A percentile compares a stretch with the other conserved stretches of the same genome.
Conservation (phyloP, 2,888 invertebrate species). For the Melanargia galathea region DNA sequence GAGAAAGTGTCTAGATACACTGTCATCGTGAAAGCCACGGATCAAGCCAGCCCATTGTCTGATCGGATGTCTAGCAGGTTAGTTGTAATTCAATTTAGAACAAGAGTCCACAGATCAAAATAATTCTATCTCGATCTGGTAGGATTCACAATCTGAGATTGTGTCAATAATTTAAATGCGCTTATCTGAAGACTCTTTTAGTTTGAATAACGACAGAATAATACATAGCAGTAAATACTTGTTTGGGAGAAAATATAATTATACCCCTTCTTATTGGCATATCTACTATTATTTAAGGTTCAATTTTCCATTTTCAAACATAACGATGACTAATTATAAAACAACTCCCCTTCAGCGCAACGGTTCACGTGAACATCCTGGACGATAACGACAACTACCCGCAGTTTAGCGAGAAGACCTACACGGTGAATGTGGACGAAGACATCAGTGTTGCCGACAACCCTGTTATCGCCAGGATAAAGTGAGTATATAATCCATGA, state of each 20-base stretch:
- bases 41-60: constrained; percentile 90
- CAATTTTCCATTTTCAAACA: background rate
- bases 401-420: constrained; percentile 94
- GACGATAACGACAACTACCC: constrained; percentile 98
- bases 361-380: constrained; percentile 89
- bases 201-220: no score
- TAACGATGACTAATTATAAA: background rate
- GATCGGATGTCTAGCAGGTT: constrained; percentile 89
- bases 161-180: no score
- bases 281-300: no score
- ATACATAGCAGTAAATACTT: no score
- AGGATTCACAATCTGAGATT: no score
- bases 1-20: constrained; percentile 93
- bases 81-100: constrained; percentile 39
- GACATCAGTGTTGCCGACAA: constrained; percentile 92
- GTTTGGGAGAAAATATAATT: no score
- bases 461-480: constrained; percentile 86
- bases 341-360: constrained; percentile 79
- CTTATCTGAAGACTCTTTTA: no score
- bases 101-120: background rate
- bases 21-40: constrained; percentile 91
- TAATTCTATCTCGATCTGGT: no score
- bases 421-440: constrained; percentile 93
- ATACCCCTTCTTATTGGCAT: no score
- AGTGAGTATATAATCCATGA: constrained; percentile 56